A percentile compares a stretch with the other conserved stretches of the same genome.
phyloP scores from a whole-genome alignment of 2,113 vertebrate species.

The Cathartes aura region DNA sequence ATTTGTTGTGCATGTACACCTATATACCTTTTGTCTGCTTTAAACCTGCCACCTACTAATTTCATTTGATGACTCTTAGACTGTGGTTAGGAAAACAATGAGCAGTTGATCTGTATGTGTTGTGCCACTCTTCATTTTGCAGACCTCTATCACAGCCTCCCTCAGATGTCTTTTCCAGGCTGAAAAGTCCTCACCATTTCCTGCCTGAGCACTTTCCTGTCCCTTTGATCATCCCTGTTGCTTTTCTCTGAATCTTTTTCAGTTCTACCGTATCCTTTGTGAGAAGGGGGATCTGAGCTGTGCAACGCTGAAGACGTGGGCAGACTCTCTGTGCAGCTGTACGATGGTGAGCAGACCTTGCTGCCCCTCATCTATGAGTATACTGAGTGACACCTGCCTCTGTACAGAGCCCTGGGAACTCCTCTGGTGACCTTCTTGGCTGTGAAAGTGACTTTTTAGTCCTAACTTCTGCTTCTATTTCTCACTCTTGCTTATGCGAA shows the following conservation, averaged over 20 bases:
- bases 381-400: not conserved
- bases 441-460: not conserved
- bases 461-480: not conserved
- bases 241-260: not conserved
- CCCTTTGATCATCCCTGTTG: not conserved
- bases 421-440: not conserved
- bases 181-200: not conserved
- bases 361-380: not conserved
- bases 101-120: not conserved
- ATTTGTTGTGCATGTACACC: not conserved
- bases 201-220: not conserved
- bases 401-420: not conserved
- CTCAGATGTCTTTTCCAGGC: not conserved
- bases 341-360: not conserved
- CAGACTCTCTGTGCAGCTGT: not conserved
- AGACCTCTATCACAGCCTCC: not conserved
- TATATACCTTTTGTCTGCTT: not conserved
- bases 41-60: not conserved
- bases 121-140: not conserved
- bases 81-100: not conserved
- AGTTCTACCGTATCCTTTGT: fast-evolving
- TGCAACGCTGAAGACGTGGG: fast-evolving
- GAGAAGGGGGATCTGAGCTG: not conserved
- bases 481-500: not conserved
- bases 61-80: not conserved